Evolutionary conservation across 2,888 invertebrate species (phyloP), one percentile per base, ranked within the genome.

Genomic region (Listrodromus nycthemerus): DNA sequence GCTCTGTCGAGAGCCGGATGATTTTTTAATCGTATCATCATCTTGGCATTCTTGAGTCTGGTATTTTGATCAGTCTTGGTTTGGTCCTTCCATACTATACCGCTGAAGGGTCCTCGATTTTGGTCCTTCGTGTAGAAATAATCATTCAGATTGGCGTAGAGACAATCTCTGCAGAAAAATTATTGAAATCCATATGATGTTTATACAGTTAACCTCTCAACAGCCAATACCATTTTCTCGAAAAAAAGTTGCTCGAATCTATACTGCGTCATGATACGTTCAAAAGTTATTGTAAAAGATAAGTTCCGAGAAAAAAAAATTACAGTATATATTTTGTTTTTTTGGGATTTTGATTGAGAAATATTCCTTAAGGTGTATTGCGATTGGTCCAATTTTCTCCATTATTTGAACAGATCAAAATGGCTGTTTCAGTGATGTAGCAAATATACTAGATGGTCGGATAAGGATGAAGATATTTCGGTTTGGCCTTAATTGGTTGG

Each of bases 111-210:
- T 19, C 50, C 19, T 19, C 19, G 50, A 52, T 52, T n/a, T 52
- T n/a, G n/a, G 8, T 52, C 50, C 50, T 8, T 19, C 8, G 7
- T 6, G 8, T 92, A 93, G 89, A 94, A 95, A 33, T 94, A 91
- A 2, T 95, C 95, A 91, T 95, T 95, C 82, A 95, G 91, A 91
- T 95, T 95, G 13, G 95, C 93, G 89, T 95, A 95, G 82, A 95
- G 94, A 84, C 95, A 95, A 83, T 95, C 95, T 87, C n/a, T 80
- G 52, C 13, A 13, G 63, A 66, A 75, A 2, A 77, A 78, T 71
- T 21, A 3, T 45, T 45, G 16, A 16, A 16, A 45, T 45, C 16
- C 13, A 45, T 16, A 45, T 45, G 41, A 45, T 16, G 41, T 16
- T 13, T 16, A 16, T 1, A 45, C 16, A 3, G 16, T 45, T 45